A percentile compares a stretch with the other conserved stretches of the same genome.
These are phyloP conservation scores for Hemibagrus guttatus DNA, from an alignment of 2,797 vertebrate species.

Conservation along the genomic window DNA sequence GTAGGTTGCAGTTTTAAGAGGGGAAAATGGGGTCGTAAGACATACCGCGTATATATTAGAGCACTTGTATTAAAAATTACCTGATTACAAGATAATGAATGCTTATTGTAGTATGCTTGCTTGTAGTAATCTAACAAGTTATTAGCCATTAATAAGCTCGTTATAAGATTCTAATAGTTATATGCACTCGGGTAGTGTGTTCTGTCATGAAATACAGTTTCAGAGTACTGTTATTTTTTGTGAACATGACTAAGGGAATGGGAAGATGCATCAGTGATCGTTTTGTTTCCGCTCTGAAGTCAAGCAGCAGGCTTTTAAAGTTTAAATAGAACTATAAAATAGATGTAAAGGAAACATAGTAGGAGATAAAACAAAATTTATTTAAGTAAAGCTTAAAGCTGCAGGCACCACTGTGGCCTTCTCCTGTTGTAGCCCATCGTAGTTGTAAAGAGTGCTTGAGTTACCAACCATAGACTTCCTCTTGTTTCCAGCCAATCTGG, in stretches of 20 bases:
- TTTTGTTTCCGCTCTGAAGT: neutral
- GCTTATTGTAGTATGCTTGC: too few species aligned
- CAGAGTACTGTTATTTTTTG: too few species aligned
- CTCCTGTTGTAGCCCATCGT: too few species aligned
- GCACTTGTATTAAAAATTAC: neutral
- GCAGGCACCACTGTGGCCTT: neutral
- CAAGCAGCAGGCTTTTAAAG: neutral
- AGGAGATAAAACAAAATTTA: neutral
- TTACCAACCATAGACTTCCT: too few species aligned
- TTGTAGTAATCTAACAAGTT: neutral
- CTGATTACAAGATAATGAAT: too few species aligned
- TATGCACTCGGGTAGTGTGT: too few species aligned
- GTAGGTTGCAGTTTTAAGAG: neutral
- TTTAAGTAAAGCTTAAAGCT: neutral
- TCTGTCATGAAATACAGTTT: neutral
- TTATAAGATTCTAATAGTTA: neutral
- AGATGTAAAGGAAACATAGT: neutral
- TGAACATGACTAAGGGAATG: neutral
- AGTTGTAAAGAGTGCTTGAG: neutral
- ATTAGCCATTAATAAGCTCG: neutral
- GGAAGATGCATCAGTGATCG: neutral
- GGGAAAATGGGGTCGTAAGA: neutral
- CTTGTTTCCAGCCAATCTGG: neutral
- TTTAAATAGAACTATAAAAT: neutral
- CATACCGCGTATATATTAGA: neutral